phyloP scores from a whole-genome alignment of 2,113 vertebrate genomes.

The Varanus komodoensis region DNA sequence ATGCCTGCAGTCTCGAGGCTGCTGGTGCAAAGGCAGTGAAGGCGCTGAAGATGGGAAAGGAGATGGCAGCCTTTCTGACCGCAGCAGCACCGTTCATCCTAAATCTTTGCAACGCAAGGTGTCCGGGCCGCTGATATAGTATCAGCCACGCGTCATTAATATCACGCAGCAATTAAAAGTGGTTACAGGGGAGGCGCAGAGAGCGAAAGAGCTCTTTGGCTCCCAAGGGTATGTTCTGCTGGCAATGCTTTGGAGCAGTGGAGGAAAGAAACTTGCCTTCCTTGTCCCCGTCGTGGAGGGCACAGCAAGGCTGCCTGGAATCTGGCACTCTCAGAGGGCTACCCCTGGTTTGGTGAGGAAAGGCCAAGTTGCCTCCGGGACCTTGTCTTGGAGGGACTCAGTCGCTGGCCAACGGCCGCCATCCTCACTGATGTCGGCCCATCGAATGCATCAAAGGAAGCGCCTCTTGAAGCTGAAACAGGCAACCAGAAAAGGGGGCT shows the following conservation, averaged over 20 bases:
- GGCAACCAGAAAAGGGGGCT: background rate
- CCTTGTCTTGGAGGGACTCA: background rate
- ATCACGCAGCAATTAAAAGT: slow-evolving; percentile 69
- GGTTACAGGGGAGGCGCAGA: slow-evolving; percentile 29
- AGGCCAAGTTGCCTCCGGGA: background rate
- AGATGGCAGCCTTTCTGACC: slow-evolving; percentile 27
- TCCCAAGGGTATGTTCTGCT: background rate
- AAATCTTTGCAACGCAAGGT: slow-evolving; percentile 21
- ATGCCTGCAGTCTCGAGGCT: slow-evolving; percentile 68
- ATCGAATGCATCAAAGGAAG: background rate
- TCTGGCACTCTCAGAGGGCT: background rate
- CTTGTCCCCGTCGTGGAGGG: accelerated
- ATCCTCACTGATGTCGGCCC: accelerated
- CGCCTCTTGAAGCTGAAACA: accelerated
- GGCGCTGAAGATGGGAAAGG: slow-evolving; percentile 19
- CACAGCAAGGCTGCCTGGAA: background rate
- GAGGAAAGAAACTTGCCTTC: background rate
- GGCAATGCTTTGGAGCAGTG: background rate
- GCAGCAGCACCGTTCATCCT: slow-evolving; percentile 41
- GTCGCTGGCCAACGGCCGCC: background rate
- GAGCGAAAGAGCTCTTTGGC: slow-evolving; percentile 37
- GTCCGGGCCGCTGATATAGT: slow-evolving; percentile 10
- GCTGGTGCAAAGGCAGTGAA: slow-evolving; percentile 17
- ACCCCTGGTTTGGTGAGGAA: background rate
- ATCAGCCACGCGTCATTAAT: slow-evolving; percentile 70